Base-by-base conservation (phyloP, 2,113 vertebrate genomes). In the Fulica atra region DNA sequence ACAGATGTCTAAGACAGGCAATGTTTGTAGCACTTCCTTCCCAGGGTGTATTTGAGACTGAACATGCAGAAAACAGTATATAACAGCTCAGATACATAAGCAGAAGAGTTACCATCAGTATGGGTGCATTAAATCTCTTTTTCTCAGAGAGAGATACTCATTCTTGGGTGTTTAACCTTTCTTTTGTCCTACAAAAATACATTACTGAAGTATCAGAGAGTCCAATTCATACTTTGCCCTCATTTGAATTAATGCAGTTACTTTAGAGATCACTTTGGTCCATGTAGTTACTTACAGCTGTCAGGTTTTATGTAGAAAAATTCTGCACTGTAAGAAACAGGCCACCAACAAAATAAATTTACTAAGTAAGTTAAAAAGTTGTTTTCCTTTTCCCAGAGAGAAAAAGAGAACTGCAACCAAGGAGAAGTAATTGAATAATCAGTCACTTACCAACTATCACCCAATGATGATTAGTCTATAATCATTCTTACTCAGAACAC, bases 1-100 rank as follows among this genome's bases (percentile, higher is more conserved):
- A 87, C 84, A 96, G 87, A 92, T 89, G 61, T 74, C 74, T 85
- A 87, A 85, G 69, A 92, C 69, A 94, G 76, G 76, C 69, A 74
- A 40, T 88, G 80, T 88, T 90, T 90, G 79, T 65, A 92, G 71
- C 46, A 86, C 51, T 90, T 93, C 72, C 28, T 81, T 91, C 84
- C 56, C 69, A 29, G 63, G 33, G 28, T 84, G 28, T 57, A 25
- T 69, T 83, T 90, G 61, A 90, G 70, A 77, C 14, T 4, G 6
- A 80, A 82, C n/a, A 79, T 38, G 53, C 33, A 95, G 36, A 78
- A 94, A 71, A 69, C 16, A 50, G 14, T 50, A 73, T 57, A 36
- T 81, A 76, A 70, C 50, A 86, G 51, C 54, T 88, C 26, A 20
- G 36, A 69, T 59, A 59, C 12, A 54, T 46, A 63, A 80, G 71